These are phyloP conservation scores for Poecile montanus DNA, from an alignment of 2,797 vertebrate genomes.

Conservation along the genomic window DNA sequence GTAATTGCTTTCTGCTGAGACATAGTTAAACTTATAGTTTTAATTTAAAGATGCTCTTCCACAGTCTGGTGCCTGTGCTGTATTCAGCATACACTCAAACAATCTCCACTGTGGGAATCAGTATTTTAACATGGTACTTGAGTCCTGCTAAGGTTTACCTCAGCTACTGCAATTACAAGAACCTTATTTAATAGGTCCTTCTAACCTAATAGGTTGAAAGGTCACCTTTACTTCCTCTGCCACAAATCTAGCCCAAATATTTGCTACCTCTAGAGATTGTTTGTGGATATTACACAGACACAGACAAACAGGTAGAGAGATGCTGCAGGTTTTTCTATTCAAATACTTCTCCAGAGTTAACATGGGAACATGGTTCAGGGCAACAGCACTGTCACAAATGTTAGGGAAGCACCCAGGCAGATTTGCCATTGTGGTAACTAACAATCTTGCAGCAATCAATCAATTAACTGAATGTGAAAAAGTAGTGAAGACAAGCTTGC, in stretches of 20 bases:
- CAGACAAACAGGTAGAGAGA: not conserved
- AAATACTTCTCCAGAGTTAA: not conserved
- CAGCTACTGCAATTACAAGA: not conserved
- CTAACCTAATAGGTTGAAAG: not conserved
- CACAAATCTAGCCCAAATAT: not conserved
- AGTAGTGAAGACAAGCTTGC: conserved; percentile 16
- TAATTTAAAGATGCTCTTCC: conserved; percentile 38
- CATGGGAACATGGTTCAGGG: not conserved
- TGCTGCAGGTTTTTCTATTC: not conserved
- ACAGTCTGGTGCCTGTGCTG: not conserved
- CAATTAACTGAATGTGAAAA: conserved; percentile 54
- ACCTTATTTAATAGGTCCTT: not conserved
- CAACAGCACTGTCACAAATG: not conserved
- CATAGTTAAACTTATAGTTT: conserved; percentile 34
- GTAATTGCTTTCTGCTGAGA: conserved; percentile 56
- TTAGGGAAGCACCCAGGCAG: not conserved
- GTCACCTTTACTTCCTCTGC: not conserved
- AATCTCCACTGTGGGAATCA: not conserved
- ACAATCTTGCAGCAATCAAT: not conserved
- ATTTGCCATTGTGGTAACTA: not conserved
- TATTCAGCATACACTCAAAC: not conserved
- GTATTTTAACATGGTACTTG: not conserved
- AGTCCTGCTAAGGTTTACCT: not conserved
- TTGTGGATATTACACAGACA: not conserved
- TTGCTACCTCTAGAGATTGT: not conserved